These are phyloP conservation scores for Macrocentrus cingulum DNA, from an alignment of 1,140 invertebrate species.

Conservation along the genomic window DNA sequence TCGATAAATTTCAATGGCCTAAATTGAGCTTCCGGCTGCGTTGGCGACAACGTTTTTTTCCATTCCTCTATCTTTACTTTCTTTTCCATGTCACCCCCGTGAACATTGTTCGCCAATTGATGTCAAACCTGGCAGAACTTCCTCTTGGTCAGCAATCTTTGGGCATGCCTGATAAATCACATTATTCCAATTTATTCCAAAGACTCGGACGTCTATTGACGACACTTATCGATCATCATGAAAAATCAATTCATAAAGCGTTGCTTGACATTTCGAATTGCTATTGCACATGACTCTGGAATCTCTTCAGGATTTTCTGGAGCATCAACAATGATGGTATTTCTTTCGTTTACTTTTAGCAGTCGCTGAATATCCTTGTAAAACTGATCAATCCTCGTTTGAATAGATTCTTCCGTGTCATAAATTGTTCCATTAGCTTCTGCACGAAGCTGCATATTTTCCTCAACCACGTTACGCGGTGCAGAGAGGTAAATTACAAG, in stretches of 20 bases:
- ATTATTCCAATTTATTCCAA: background rate
- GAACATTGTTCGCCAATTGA: conserved; percentile 11
- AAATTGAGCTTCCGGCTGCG: conserved; percentile 25
- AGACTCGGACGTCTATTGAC: no score
- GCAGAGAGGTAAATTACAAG: conserved; percentile 34
- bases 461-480: conserved; percentile 27
- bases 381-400: conserved; percentile 30
- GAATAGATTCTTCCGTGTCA: conserved; percentile 30
- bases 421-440: conserved; percentile 27
- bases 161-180: background rate
- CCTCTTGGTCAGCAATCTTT: conserved; percentile 1
- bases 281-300: conserved; percentile 12
- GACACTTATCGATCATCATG: background rate
- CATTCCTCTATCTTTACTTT: background rate
- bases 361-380: conserved; percentile 27
- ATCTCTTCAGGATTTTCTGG: conserved; percentile 30
- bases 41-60: background rate
- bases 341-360: conserved; percentile 27
- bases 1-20: conserved; percentile 28
- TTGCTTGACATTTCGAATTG: no score
- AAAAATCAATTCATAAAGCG: no score
- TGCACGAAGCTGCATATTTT: conserved; percentile 28
- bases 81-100: background rate
- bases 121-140: background rate
- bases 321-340: conserved; percentile 31